These are phyloP conservation scores for Phaonia tiefii DNA, from an alignment of 2,888 invertebrate genomes.

Conservation along the genomic window DNA sequence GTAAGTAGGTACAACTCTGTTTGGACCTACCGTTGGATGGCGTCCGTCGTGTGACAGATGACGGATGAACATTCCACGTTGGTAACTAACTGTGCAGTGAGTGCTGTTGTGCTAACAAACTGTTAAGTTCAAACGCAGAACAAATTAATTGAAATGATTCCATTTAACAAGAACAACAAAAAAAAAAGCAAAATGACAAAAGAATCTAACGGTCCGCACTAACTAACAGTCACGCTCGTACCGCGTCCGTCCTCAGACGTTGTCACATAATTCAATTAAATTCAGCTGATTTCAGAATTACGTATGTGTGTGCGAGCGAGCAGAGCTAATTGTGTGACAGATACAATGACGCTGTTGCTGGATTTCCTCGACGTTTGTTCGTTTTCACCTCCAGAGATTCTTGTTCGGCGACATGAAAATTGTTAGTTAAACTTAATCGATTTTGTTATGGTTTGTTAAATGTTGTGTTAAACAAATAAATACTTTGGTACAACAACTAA, in stretches of 20 bases:
- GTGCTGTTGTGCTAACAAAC: not conserved
- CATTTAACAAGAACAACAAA: constrained; percentile 1
- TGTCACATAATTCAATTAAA: constrained; percentile 32
- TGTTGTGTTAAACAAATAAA: constrained; percentile 30
- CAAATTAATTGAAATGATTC: constrained; percentile 30
- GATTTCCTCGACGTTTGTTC: no score
- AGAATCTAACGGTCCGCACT: constrained; percentile 16
- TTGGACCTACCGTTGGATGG: not conserved
- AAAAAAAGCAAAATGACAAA: no score
- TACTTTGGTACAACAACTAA: constrained; percentile 15
- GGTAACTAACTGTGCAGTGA: no score
- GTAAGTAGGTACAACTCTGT: not conserved
- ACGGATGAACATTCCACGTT: not conserved
- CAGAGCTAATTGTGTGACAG: no score
- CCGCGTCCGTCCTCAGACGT: not conserved
- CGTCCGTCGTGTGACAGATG: not conserved
- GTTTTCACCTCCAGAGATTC: no score
- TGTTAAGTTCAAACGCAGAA: constrained; percentile 26
- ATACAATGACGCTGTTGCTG: no score
- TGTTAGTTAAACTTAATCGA: constrained; percentile 35
- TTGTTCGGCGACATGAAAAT: not conserved
- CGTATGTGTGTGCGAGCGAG: not conserved
- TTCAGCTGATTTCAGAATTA: not conserved
- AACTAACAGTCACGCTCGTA: not conserved
- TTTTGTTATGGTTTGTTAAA: constrained; percentile 35